Evolutionary conservation across 1,140 invertebrate genomes (phyloP), one percentile per base, ranked within the genome.

Genomic region (Microvelia longipes): DNA sequence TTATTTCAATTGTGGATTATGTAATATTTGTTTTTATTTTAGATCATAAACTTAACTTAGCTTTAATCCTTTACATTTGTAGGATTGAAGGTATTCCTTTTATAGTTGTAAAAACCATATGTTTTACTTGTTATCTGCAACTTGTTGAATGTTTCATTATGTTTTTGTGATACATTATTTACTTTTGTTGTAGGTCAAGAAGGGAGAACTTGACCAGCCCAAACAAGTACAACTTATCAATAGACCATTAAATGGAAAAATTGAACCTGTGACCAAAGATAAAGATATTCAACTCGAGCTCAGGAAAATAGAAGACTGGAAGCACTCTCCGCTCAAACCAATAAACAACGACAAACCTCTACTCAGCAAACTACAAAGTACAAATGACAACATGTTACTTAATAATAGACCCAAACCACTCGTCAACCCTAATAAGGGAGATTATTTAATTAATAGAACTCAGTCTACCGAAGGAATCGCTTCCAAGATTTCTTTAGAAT

Each of bases 381-480:
- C 62, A 24, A 71, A 73, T 25, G 72, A 73, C 19, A 70, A 72
- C 1, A 19, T 19, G 35, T 5, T 50, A 19, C 35, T 50, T 19
- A 50, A 50, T 19, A 50, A 50, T 19, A 71, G 71, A 27, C 77
- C 80, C 35, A 76, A 74, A 24, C 77, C 81, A 27, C 74, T 79
- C 29, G 72, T 82, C 1, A 83, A 86, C 77, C 83, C 86, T 13
- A 81, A 83, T 0, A 84, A 84, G 19, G 87, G 86, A 11, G 87
- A 90, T 74, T 91, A 90, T 76, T 80, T 89, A 26, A 79, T 92
- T 14, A 91, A 89, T 75, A 85, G 90, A 73, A 91, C 90, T 0
- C 87, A 90, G 66, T 92, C 90, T 62, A 92, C 90, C 0, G 90
- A 91, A 73, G 90, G 90, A 15, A 88, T 93, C 30, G 91, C 91